Percentiles rank a stretch among this genome's conserved stretches.
These are phyloP conservation scores for Drosophila infuscata DNA, from an alignment of 2,888 invertebrate genomes.

Conservation along the genomic window DNA sequence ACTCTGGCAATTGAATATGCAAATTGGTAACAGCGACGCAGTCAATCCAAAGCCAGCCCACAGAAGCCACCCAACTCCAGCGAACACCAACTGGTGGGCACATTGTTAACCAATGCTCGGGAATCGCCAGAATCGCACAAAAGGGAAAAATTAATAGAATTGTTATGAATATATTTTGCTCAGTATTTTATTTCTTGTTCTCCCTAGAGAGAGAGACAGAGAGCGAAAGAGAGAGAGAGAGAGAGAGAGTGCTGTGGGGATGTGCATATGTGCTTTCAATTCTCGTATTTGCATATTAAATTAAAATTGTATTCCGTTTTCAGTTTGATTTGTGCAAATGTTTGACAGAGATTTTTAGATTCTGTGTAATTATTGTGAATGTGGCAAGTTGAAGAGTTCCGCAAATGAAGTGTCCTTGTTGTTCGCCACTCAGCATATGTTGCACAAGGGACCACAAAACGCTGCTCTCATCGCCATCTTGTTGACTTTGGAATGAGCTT, in stretches of 20 bases:
- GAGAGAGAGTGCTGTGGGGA: neutral
- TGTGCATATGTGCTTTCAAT: constrained; percentile 50
- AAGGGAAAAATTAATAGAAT: constrained; percentile 69
- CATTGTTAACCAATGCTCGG: constrained; percentile 50
- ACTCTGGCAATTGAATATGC: constrained; percentile 72
- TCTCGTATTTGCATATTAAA: constrained; percentile 67
- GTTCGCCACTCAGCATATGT: neutral
- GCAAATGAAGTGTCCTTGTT: constrained; percentile 53
- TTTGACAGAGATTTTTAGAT: constrained; percentile 62
- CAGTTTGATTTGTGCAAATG: constrained; percentile 62
- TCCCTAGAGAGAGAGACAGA: neutral
- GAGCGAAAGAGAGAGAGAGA: too few species aligned
- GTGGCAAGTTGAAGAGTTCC: constrained; percentile 35
- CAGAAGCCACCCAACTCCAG: constrained; percentile 1
- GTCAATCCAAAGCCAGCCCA: constrained; percentile 41
- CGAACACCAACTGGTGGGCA: constrained; percentile 7
- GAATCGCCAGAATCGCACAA: constrained; percentile 29
- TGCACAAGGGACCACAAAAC: constrained; percentile 20
- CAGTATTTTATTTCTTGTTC: constrained; percentile 2
- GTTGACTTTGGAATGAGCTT: constrained; percentile 53
- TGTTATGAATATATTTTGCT: constrained; percentile 66
- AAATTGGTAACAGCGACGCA: constrained; percentile 61
- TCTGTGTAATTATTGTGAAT: constrained; percentile 62
- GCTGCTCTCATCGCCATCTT: constrained; percentile 9
- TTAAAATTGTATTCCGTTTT: constrained; percentile 51